Conservation (phyloP, 2,797 vertebrate genomes). For the Melanotaenia nigrans region DNA sequence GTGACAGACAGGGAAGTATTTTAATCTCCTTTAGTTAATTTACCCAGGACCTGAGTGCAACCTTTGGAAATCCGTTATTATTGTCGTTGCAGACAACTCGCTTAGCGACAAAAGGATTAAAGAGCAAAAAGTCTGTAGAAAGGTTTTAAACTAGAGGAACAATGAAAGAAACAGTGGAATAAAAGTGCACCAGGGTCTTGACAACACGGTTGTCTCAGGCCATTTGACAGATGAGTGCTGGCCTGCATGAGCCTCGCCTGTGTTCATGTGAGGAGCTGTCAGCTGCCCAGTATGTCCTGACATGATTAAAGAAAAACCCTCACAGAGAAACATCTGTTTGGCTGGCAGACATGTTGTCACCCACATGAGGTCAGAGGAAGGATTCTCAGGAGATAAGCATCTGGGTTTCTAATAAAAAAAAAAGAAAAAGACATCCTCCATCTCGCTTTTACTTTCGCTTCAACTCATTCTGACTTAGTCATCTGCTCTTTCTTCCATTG, state of each 20-base stretch:
- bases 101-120: constrained; percentile 29
- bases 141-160: constrained; percentile 22
- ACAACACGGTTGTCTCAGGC: constrained; percentile 56
- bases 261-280: constrained; percentile 50
- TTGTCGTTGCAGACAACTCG: constrained; percentile 19
- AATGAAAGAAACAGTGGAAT: constrained; percentile 41
- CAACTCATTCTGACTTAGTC: constrained; percentile 5
- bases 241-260: constrained; percentile 32
- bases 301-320: constrained; percentile 65
- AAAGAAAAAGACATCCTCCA: neutral
- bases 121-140: constrained; percentile 29
- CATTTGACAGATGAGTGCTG: constrained; percentile 52
- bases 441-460: constrained; percentile 13
- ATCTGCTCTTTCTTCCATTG: constrained; percentile 15
- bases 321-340: constrained; percentile 75
- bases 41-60: constrained; percentile 40
- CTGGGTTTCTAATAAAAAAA: constrained; percentile 60
- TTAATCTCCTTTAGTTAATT: constrained; percentile 72
- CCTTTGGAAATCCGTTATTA: constrained; percentile 39
- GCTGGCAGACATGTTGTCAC: constrained; percentile 62
- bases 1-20: constrained; percentile 60
- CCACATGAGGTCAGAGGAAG: constrained; percentile 62
- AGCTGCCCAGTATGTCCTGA: constrained; percentile 56
- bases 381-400: constrained; percentile 63
- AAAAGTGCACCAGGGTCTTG: constrained; percentile 43